A percentile compares a stretch with the other conserved stretches of the same genome.
Conservation (phyloP, 2,888 invertebrate genomes). For the Callyntrura sp. region DNA sequence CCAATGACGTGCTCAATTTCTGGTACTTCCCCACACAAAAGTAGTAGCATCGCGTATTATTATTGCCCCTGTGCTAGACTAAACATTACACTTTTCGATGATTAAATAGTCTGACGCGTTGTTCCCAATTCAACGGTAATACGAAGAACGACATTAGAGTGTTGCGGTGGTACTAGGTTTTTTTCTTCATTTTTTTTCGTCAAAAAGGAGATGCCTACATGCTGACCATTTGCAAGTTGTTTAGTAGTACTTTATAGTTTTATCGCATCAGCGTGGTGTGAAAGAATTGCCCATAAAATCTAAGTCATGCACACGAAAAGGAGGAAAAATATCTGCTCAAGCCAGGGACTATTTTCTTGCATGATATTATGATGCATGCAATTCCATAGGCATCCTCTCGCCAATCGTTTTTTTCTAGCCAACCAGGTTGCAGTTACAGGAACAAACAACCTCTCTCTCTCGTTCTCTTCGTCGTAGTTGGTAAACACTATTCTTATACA, state of each 20-base stretch:
- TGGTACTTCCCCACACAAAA: background rate
- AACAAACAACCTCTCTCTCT: background rate
- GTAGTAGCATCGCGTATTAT: background rate
- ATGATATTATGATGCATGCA: background rate
- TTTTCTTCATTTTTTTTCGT: background rate
- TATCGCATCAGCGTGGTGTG: conserved; percentile 7
- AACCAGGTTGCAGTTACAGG: conserved; percentile 3
- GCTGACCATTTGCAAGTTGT: background rate
- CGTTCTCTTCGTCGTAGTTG: background rate
- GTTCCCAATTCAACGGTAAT: too few species aligned
- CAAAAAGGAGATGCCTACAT: background rate
- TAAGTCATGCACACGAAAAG: conserved; percentile 51
- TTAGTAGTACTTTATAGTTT: background rate
- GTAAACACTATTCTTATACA: too few species aligned
- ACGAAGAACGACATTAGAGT: background rate
- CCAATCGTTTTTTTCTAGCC: background rate
- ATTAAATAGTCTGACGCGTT: background rate
- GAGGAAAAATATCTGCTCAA: background rate
- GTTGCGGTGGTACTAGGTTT: background rate
- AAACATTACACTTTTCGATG: background rate
- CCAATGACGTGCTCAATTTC: background rate
- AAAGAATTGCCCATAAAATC: conserved; percentile 50
- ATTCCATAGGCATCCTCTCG: background rate
- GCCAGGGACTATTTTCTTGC: background rate
- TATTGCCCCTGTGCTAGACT: background rate